phyloP scores from a whole-genome alignment of 2,888 invertebrate genomes.

The Ochropleura leucogaster region DNA sequence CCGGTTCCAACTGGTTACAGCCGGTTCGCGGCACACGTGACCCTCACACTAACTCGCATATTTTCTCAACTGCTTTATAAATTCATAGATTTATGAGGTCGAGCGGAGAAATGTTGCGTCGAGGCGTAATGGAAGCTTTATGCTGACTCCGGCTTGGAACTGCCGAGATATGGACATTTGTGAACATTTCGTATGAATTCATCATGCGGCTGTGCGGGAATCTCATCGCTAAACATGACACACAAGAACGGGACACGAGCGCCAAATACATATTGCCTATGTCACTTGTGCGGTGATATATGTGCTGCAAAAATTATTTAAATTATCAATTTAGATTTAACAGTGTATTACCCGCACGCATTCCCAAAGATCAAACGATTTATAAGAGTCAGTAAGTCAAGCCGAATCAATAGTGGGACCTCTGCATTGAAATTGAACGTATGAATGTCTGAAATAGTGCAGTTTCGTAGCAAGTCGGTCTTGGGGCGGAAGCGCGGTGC shows the following conservation, averaged over 20 bases:
- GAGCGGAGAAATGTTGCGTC: slow-evolving; percentile 21
- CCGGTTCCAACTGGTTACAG: slow-evolving; percentile 2
- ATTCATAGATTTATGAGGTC: slow-evolving; percentile 58
- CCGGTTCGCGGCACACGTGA: slow-evolving; percentile 39
- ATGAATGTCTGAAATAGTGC: slow-evolving; percentile 47
- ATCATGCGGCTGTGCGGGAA: slow-evolving; percentile 3
- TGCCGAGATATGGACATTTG: slow-evolving; percentile 36
- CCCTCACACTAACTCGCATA: slow-evolving; percentile 38
- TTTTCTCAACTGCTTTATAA: slow-evolving; percentile 48
- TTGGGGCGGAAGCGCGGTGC: slow-evolving; percentile 17
- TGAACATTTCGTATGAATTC: slow-evolving; percentile 51
- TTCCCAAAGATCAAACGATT: not conserved
- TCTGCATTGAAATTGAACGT: slow-evolving; percentile 31
- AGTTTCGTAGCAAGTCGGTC: slow-evolving; percentile 27
- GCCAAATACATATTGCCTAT: not conserved
- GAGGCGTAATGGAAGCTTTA: slow-evolving; percentile 39
- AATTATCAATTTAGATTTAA: not conserved
- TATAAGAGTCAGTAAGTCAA: not conserved
- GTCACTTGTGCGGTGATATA: too few relatives aligned
- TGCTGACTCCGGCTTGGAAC: slow-evolving; percentile 28
- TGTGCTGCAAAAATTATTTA: not conserved
- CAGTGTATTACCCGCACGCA: not conserved
- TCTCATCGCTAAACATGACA: not conserved
- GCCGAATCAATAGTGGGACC: slow-evolving; percentile 11
- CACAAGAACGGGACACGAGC: not conserved